Base-by-base conservation (phyloP, 2,113 vertebrate genomes). In the Cinclus cinclus region DNA sequence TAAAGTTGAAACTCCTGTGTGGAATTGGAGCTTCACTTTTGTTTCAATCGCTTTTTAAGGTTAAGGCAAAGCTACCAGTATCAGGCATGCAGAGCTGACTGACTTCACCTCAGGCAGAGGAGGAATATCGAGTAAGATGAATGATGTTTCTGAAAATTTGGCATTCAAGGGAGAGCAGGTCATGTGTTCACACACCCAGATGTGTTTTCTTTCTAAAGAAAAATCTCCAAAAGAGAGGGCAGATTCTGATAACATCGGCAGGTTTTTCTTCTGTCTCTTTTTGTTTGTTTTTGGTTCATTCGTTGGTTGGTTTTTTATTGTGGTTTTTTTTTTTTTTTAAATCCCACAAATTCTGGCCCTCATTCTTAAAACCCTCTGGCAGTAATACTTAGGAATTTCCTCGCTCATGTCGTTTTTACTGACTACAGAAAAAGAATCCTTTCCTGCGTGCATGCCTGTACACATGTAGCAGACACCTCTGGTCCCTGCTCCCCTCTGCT, bases 381-480 rank as follows among this genome's bases (percentile, higher is more conserved):
- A 88, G 42, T 30, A 46, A 77, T 41, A 18, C 47, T 91, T 65
- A 50, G 20, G 58, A 60, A 33, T 77, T 87, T 87, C 74, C 42
- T 83, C 63, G 46, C 21, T 23, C 33, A 2, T 39, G 42, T 63
- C 0, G 3, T 58, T 83, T 80, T 89, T 73, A 44, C 53, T 46
- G 71, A n/a, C 35, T 91, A 25, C 65, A 76, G 86, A 69, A 82
- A 73, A 63, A 41, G 13, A 41, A 52, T 42, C 68, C 68, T 94
- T 70, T 75, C 42, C 65, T n/a, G 90, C 23, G 16, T 64, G 30
- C 35, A 47, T n/a, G 53, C 50, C 55, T 87, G 1, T 70, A 74
- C 64, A 67, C 42, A 47, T 89, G 84, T 90, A 75, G 83, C 81
- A 83, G 88, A 92, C 92, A 92, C 87, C 86, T 96, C 77, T 83